Percentiles rank a stretch among this genome's conserved stretches.
These are phyloP conservation scores for Salpingus planirostris DNA, from an alignment of 2,888 invertebrate genomes.

Conservation along the genomic window DNA sequence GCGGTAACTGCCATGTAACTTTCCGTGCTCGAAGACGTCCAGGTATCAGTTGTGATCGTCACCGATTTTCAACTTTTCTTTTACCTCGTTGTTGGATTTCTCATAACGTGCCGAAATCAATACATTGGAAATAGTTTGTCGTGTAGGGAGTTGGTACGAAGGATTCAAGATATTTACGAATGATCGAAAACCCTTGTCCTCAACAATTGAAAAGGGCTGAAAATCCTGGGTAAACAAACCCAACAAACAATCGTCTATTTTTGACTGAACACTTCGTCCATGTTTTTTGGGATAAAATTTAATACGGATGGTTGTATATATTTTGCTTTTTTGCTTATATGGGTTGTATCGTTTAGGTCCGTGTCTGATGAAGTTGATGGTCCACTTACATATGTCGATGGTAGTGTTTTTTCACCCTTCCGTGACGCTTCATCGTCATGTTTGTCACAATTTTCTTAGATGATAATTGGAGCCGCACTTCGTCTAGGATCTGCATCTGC, in stretches of 20 bases:
- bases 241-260: conserved; percentile 3
- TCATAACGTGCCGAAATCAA: conserved; percentile 5
- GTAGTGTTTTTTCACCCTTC: not conserved
- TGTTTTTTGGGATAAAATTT: not conserved
- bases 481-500: not conserved
- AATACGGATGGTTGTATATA: not conserved
- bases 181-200: conserved; percentile 11
- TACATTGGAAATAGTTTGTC: conserved; percentile 8
- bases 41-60: conserved; percentile 25
- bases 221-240: conserved; percentile 6
- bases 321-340: not conserved
- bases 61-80: conserved; percentile 13
- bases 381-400: not conserved
- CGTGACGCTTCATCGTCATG: not conserved
- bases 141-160: conserved; percentile 8
- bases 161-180: conserved; percentile 10
- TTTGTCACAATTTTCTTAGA: no score
- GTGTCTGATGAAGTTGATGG: not conserved
- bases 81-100: conserved; percentile 12
- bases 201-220: conserved; percentile 12
- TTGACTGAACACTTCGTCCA: no score
- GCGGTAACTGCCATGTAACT: conserved; percentile 25
- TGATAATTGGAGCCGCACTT: no score
- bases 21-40: conserved; percentile 27
- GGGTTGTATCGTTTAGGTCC: not conserved